phyloP scores from a whole-genome alignment of 2,888 invertebrate genomes.

The Euzophera pinguis region DNA sequence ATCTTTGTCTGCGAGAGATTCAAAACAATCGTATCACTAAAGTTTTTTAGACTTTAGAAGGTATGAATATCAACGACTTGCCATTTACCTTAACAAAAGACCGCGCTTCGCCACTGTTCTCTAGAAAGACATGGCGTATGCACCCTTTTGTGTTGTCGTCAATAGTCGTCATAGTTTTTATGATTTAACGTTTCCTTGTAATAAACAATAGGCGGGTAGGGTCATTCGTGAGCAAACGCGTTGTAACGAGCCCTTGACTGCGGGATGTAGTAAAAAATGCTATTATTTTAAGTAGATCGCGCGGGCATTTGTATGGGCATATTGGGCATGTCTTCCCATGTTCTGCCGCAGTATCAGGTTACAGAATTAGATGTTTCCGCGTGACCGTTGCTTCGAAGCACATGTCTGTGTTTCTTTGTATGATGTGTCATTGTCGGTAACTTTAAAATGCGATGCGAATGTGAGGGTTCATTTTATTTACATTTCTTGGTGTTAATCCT shows the following conservation, averaged over 20 bases:
- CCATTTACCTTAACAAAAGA: background rate
- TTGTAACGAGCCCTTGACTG: conserved; percentile 1
- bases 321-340: conserved; percentile 3
- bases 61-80: background rate
- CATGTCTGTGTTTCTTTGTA: background rate
- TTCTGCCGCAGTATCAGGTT: background rate
- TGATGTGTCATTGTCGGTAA: background rate
- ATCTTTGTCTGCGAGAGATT: background rate
- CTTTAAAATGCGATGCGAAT: no score
- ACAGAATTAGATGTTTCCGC: background rate
- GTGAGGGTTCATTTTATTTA: no score
- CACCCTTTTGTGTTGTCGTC: conserved; percentile 7
- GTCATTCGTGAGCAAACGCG: conserved; percentile 14
- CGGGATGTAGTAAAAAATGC: background rate
- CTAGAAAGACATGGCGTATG: background rate
- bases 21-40: background rate
- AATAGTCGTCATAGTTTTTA: conserved; percentile 9
- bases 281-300: conserved; percentile 2
- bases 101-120: conserved; percentile 7
- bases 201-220: conserved; percentile 20
- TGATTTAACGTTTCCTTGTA: conserved; percentile 15
- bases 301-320: background rate
- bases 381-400: conserved; percentile 2
- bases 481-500: no score
- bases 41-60: background rate